phyloP scores from a whole-genome alignment of 2,113 vertebrate genomes.

The Calyptomena viridis region DNA sequence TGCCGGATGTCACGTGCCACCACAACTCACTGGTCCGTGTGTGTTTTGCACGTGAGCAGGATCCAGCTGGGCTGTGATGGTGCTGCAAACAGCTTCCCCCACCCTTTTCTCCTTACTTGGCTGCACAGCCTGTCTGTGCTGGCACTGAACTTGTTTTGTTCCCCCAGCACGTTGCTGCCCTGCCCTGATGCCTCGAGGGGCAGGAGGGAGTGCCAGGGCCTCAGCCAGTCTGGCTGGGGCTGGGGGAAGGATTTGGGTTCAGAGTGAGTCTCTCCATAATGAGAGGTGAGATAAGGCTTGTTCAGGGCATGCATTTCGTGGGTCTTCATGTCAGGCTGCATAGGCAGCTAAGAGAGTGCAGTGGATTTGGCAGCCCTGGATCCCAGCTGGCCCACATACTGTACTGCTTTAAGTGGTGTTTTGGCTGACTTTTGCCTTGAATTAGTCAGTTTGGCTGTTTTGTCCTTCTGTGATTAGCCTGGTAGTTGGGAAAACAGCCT shows the following conservation, averaged over 20 bases:
- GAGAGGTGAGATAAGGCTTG: not conserved
- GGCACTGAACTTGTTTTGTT: not conserved
- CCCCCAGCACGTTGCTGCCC: not conserved
- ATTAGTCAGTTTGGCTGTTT: not conserved
- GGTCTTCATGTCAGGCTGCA: not conserved
- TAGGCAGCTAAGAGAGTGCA: too few relatives aligned
- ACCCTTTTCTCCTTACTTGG: not conserved
- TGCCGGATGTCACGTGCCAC: accelerated
- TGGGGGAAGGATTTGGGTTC: not conserved
- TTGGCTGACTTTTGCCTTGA: not conserved
- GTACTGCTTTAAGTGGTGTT: not conserved
- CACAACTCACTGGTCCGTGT: not conserved
- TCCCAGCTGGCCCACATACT: not conserved
- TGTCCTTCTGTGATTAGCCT: not conserved
- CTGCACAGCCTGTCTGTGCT: not conserved
- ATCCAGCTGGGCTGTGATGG: not conserved
- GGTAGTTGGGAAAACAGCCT: not conserved
- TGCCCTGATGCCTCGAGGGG: accelerated
- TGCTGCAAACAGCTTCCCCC: not conserved
- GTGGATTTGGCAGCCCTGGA: not conserved
- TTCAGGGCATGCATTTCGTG: accelerated
- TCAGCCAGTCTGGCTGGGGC: not conserved
- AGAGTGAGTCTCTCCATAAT: accelerated
- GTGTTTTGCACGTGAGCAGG: not conserved
- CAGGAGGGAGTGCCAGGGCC: not conserved